Evolutionary conservation across 1,140 invertebrate species (phyloP).

Genomic region (Artemia franciscana): DNA sequence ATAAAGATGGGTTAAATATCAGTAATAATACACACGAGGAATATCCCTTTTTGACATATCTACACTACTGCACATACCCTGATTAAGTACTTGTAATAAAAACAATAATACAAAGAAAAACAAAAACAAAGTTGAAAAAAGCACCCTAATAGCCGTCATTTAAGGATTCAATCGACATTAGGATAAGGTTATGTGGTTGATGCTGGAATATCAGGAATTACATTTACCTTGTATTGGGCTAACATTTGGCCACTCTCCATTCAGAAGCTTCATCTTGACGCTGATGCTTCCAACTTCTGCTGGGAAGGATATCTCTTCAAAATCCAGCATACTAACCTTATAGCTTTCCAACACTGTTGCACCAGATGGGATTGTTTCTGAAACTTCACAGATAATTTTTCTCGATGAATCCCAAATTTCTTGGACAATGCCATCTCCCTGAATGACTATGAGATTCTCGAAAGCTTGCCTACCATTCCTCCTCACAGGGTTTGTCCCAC

Average conservation of each 20-base stretch:
- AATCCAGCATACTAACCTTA: background rate
- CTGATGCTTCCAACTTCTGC: background rate
- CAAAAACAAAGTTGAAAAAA: too few species aligned
- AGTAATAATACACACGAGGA: too few species aligned
- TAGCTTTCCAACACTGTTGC: background rate
- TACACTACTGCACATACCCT: too few species aligned
- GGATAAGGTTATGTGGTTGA: too few species aligned
- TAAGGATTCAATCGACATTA: too few species aligned
- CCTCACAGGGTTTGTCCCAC: background rate
- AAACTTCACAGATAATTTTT: conserved; percentile 9
- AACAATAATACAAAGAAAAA: too few species aligned
- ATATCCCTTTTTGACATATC: too few species aligned
- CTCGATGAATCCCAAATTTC: conserved; percentile 10
- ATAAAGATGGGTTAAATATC: too few species aligned
- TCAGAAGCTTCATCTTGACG: background rate
- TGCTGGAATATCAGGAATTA: too few species aligned
- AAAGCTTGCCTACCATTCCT: background rate
- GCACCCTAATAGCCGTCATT: too few species aligned
- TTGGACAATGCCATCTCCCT: conserved; percentile 8
- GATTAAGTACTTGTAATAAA: too few species aligned
- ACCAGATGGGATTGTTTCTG: background rate
- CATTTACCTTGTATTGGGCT: too few species aligned
- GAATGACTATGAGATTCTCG: conserved; percentile 7
- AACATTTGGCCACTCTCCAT: background rate
- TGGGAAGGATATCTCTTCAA: background rate